phyloP scores from a whole-genome alignment of 2,888 invertebrate genomes.

The Andrena bicolor region DNA sequence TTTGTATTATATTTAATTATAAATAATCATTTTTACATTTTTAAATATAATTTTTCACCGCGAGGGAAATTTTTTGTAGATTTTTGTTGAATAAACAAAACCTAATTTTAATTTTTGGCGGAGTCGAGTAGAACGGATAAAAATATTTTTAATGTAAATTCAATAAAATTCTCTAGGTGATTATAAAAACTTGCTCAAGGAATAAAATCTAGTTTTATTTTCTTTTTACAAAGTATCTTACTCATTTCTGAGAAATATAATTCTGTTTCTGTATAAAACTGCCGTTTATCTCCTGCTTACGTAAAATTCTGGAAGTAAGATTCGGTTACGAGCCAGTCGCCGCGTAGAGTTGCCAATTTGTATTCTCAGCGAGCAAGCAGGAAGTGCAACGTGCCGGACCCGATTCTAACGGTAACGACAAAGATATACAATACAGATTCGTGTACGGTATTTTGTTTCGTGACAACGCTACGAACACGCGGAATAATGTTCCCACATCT shows the following conservation, averaged over 20 bases:
- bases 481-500: constrained; percentile 17
- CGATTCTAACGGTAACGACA: constrained; percentile 64
- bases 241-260: no score
- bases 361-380: constrained; percentile 64
- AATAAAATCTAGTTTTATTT: no score
- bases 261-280: background rate
- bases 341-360: constrained; percentile 62
- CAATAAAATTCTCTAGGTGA: no score
- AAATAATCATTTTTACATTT: background rate
- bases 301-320: constrained; percentile 19
- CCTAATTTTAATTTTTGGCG: no score
- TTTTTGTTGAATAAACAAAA: no score
- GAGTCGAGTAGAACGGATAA: no score
- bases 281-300: background rate
- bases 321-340: constrained; percentile 38
- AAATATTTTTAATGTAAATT: no score
- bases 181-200: no score
- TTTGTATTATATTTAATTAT: background rate
- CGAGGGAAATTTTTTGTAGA: no score
- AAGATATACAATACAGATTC: constrained; percentile 40
- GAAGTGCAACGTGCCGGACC: constrained; percentile 63
- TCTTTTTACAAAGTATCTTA: no score
- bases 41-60: no score
- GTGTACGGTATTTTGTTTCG: constrained; percentile 49
- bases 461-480: constrained; percentile 39